These are phyloP conservation scores for Callosobruchus maculatus DNA, from an alignment of 2,888 invertebrate species.

Conservation along the genomic window DNA sequence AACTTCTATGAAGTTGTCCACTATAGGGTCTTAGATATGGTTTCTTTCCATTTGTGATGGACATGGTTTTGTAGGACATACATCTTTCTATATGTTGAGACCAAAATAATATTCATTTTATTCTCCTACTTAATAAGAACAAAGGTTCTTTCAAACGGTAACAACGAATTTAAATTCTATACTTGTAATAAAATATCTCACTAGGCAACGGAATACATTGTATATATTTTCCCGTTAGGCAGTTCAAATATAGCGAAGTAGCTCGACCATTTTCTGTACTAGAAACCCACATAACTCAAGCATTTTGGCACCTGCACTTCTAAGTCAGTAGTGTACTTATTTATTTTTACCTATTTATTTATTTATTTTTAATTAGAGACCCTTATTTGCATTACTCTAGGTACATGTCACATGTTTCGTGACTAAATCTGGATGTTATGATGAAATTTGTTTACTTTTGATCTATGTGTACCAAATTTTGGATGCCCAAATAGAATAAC, in stretches of 20 bases:
- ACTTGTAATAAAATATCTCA: background rate
- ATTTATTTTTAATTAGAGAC: slow-evolving; percentile 42
- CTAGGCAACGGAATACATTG: background rate
- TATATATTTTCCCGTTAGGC: background rate
- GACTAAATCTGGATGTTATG: slow-evolving; percentile 29
- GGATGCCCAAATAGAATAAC: slow-evolving; percentile 4
- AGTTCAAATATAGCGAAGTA: background rate
- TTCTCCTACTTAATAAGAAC: background rate
- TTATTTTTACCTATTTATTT: slow-evolving; percentile 54
- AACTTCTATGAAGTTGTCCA: background rate
- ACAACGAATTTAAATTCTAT: background rate
- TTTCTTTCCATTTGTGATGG: background rate
- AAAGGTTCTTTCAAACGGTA: background rate
- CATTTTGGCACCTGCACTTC: background rate
- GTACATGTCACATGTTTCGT: slow-evolving; percentile 49
- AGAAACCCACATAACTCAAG: slow-evolving; percentile 6
- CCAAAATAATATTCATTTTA: background rate
- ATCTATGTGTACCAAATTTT: slow-evolving; percentile 24
- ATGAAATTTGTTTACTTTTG: slow-evolving; percentile 4
- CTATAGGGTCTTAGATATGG: background rate
- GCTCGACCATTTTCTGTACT: slow-evolving; percentile 12
- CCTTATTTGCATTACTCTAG: slow-evolving; percentile 46
- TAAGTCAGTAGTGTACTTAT: slow-evolving; percentile 49
- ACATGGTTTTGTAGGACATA: background rate
- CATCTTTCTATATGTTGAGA: too few relatives aligned